Evolutionary conservation across 2,888 invertebrate species (phyloP).

Genomic region (Ptilodon capucinus): DNA sequence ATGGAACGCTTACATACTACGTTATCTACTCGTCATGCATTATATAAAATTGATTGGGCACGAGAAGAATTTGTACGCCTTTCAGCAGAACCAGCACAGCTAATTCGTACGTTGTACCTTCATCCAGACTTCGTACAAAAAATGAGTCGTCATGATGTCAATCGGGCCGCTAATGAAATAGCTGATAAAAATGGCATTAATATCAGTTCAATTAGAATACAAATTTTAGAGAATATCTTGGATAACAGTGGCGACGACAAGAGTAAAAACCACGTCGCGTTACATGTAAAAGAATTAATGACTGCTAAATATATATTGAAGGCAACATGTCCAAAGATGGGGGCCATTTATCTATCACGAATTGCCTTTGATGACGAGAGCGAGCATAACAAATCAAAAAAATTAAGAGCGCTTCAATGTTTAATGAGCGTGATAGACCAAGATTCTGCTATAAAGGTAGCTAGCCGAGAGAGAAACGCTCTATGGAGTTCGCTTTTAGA

Average conservation of each 20-base stretch:
- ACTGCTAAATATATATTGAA: conserved; percentile 77
- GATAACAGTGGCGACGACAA: conserved; percentile 54
- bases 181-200: conserved; percentile 77
- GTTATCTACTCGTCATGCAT: conserved; percentile 72
- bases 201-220: conserved; percentile 72
- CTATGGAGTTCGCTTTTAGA: conserved; percentile 72
- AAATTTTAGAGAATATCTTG: conserved; percentile 74
- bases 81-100: conserved; percentile 69
- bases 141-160: conserved; percentile 69
- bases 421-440: conserved; percentile 73
- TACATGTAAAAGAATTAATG: conserved; percentile 63
- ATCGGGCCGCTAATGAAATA: conserved; percentile 75
- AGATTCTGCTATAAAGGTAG: conserved; percentile 72
- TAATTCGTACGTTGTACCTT: conserved; percentile 72
- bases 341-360: conserved; percentile 74
- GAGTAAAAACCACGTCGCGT: conserved; percentile 44
- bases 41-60: conserved; percentile 76
- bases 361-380: conserved; percentile 76
- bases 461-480: conserved; percentile 64
- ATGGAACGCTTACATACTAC: conserved; percentile 75
- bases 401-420: conserved; percentile 75
- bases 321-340: conserved; percentile 78
- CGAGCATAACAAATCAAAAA: conserved; percentile 72
- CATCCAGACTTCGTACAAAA: conserved; percentile 70
- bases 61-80: conserved; percentile 72